Evolutionary conservation across 1,140 invertebrate species (phyloP).

Genomic region (Heliconius nattereri): DNA sequence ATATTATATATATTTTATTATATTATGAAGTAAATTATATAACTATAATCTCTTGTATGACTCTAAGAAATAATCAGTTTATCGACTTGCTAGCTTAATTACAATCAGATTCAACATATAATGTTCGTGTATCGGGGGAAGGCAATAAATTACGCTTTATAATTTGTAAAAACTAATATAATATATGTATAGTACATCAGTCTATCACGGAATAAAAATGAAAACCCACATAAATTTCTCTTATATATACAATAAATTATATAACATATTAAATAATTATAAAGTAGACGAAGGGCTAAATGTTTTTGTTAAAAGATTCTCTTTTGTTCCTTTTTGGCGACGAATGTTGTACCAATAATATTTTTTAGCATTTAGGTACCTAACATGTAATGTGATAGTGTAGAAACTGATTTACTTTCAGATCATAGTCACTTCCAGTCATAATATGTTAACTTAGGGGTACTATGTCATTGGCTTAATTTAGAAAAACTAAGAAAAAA

Average conservation of each 20-base stretch:
- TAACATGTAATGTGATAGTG: constrained; percentile 74
- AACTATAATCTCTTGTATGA: background rate
- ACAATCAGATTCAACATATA: constrained; percentile 29
- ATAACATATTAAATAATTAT: constrained; percentile 20
- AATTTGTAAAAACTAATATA: constrained; percentile 63
- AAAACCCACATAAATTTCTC: constrained; percentile 30
- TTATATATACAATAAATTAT: constrained; percentile 30
- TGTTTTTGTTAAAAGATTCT: constrained; percentile 50
- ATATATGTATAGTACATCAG: constrained; percentile 43
- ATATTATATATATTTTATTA: background rate
- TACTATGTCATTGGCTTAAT: constrained; percentile 64
- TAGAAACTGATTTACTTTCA: constrained; percentile 69
- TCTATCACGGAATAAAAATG: constrained; percentile 30
- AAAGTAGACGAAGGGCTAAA: constrained; percentile 58
- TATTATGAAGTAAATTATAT: constrained; percentile 8
- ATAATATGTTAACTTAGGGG: constrained; percentile 77
- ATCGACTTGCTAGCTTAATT: constrained; percentile 15
- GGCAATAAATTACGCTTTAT: constrained; percentile 83
- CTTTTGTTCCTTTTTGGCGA: constrained; percentile 66
- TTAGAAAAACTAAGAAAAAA: constrained; percentile 55
- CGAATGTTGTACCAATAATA: constrained; percentile 52
- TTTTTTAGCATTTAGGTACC: constrained; percentile 50
- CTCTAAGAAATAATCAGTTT: constrained; percentile 18
- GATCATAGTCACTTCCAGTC: constrained; percentile 80
- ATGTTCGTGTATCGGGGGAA: constrained; percentile 74